Conservation (phyloP, 2,797 vertebrate species). For the Pogoniulus pusillus region DNA sequence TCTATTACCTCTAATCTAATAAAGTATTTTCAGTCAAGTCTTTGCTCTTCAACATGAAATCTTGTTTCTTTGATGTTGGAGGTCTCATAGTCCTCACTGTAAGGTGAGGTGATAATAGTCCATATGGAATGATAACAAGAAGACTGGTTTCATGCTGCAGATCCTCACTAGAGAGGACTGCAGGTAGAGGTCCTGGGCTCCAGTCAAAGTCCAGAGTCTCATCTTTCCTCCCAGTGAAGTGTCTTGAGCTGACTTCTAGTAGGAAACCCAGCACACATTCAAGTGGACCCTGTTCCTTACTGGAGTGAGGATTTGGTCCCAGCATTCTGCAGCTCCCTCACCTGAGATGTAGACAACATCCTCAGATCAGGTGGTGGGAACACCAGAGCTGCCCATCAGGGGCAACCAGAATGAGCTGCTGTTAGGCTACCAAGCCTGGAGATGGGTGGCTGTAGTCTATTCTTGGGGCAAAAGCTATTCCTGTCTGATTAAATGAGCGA, state of each 20-base stretch:
- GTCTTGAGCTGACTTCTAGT: background rate
- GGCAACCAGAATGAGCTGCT: background rate
- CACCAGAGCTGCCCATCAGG: background rate
- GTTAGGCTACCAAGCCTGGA: background rate
- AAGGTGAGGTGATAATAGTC: background rate
- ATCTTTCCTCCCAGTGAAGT: background rate
- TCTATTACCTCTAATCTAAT: background rate
- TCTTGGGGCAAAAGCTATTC: background rate
- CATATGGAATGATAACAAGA: background rate
- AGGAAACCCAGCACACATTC: background rate
- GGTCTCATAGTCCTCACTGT: background rate
- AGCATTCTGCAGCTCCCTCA: background rate
- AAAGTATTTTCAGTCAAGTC: background rate
- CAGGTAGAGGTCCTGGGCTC: background rate
- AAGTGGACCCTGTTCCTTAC: accelerated
- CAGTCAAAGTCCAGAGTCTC: background rate
- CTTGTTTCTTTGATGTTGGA: background rate
- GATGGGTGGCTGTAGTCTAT: background rate
- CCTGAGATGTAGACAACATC: background rate
- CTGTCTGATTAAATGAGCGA: background rate
- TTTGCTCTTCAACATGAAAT: background rate
- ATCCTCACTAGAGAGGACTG: background rate
- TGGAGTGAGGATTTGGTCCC: background rate
- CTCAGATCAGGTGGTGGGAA: too few relatives aligned
- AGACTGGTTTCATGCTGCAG: background rate